Percentiles rank a stretch among this genome's conserved stretches.
Evolutionary conservation across 2,888 invertebrate species (phyloP).

Genomic region (Ptychoptera albimana): DNA sequence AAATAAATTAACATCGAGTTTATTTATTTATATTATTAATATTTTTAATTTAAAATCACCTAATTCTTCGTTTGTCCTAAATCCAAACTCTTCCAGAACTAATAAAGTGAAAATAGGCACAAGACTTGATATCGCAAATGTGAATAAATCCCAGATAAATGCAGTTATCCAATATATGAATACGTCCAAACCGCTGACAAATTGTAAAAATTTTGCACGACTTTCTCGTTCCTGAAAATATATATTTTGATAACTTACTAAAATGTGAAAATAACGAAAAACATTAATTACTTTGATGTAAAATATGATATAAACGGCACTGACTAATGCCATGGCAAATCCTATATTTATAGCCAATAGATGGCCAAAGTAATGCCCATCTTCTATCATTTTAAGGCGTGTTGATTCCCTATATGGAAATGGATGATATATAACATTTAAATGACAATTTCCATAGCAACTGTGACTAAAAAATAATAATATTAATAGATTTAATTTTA

Average conservation of each 20-base stretch:
- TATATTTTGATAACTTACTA: too few species aligned
- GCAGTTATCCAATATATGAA: constrained; percentile 55
- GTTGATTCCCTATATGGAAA: constrained; percentile 39
- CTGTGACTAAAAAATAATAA: too few species aligned
- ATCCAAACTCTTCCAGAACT: constrained; percentile 46
- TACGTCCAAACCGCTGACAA: constrained; percentile 56
- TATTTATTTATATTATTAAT: too few species aligned
- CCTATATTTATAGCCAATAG: constrained; percentile 54
- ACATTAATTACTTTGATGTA: constrained; percentile 22
- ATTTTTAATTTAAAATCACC: constrained; percentile 3
- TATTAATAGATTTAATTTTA: too few species aligned
- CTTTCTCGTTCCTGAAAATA: constrained; percentile 41
- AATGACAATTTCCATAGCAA: too few species aligned
- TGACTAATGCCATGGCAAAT: constrained; percentile 61
- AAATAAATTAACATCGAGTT: too few species aligned
- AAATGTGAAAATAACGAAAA: too few species aligned
- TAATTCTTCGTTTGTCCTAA: constrained; percentile 16
- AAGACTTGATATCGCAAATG: constrained; percentile 50
- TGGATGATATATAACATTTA: too few species aligned
- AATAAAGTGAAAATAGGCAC: constrained; percentile 44
- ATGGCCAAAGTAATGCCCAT: constrained; percentile 34
- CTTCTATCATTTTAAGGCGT: constrained; percentile 17
- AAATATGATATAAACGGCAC: constrained; percentile 45
- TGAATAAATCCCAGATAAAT: constrained; percentile 36
- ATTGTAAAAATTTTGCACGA: constrained; percentile 59